phyloP scores from a whole-genome alignment of 1,140 invertebrate species.

The Zaprionus ghesquierei region DNA sequence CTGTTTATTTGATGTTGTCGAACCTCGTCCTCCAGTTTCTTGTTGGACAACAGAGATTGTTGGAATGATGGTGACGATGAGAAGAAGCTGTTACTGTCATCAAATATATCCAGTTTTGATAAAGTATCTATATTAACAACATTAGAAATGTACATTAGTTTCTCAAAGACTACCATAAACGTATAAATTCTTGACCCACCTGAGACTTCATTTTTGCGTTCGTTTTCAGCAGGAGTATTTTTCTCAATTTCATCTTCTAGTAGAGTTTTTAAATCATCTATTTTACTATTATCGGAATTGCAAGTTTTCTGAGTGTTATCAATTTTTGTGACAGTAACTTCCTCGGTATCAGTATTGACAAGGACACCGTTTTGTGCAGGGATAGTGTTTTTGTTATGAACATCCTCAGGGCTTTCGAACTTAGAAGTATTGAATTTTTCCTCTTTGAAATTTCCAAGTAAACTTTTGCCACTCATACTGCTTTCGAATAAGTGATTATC shows the following conservation, averaged over 20 bases:
- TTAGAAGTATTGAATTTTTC: slow-evolving; percentile 37
- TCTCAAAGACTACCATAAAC: too few species aligned
- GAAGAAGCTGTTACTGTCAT: slow-evolving; percentile 84
- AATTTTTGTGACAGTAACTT: background rate
- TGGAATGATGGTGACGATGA: slow-evolving; percentile 83
- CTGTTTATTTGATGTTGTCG: slow-evolving; percentile 47
- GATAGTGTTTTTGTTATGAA: slow-evolving; percentile 20
- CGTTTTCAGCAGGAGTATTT: slow-evolving; percentile 11
- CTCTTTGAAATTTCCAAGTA: slow-evolving; percentile 47
- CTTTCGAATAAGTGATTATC: slow-evolving; percentile 61
- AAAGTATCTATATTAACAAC: slow-evolving; percentile 46
- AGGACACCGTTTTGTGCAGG: slow-evolving; percentile 7
- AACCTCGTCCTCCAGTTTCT: slow-evolving; percentile 61
- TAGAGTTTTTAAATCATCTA: slow-evolving; percentile 15
- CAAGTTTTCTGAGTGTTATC: slow-evolving; percentile 11
- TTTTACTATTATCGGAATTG: background rate
- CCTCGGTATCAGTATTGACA: slow-evolving; percentile 12
- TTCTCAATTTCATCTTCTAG: slow-evolving; percentile 11
- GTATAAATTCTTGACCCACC: slow-evolving; percentile 6
- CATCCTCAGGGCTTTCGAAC: slow-evolving; percentile 35
- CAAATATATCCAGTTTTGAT: slow-evolving; percentile 82
- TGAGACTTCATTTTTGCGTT: slow-evolving; percentile 30
- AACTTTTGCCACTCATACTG: slow-evolving; percentile 70
- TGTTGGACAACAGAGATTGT: slow-evolving; percentile 55
- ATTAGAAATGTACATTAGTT: too few species aligned